Evolutionary conservation across 2,888 invertebrate genomes (phyloP).

Genomic region (Clanis bilineata): DNA sequence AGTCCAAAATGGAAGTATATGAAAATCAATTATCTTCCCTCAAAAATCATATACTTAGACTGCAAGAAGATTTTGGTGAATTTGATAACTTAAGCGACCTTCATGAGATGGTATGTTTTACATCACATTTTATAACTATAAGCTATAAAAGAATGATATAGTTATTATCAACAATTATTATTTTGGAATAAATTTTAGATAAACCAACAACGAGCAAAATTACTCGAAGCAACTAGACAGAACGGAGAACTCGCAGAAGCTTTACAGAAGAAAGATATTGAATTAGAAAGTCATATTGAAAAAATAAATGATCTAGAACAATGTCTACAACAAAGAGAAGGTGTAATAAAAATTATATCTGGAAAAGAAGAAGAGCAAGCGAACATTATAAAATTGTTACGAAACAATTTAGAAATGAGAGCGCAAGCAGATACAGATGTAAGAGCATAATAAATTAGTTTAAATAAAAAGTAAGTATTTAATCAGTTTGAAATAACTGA

Average conservation of each 20-base stretch:
- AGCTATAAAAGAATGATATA: not conserved
- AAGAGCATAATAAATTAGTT: slow-evolving; percentile 28
- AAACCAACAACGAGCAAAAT: slow-evolving; percentile 52
- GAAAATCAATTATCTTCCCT: slow-evolving; percentile 56
- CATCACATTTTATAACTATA: not conserved
- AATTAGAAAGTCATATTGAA: slow-evolving; percentile 44
- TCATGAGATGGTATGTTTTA: slow-evolving; percentile 51
- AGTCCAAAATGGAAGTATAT: slow-evolving; percentile 59
- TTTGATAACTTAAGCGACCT: slow-evolving; percentile 59
- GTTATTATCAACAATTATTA: not conserved
- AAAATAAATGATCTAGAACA: slow-evolving; percentile 45
- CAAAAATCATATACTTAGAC: slow-evolving; percentile 53
- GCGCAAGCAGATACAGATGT: slow-evolving; percentile 57
- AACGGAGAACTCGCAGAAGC: slow-evolving; percentile 52
- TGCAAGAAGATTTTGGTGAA: slow-evolving; percentile 62
- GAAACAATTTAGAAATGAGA: slow-evolving; percentile 59
- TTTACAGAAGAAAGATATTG: slow-evolving; percentile 52
- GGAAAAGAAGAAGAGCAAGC: slow-evolving; percentile 64
- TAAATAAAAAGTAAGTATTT: slow-evolving; percentile 4
- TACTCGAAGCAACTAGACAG: slow-evolving; percentile 48
- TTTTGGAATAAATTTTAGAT: slow-evolving; percentile 39
- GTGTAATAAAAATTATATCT: slow-evolving; percentile 54
- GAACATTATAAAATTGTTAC: slow-evolving; percentile 59
- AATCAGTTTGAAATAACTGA: not conserved
- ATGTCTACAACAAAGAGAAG: slow-evolving; percentile 50